These are phyloP conservation scores for Dynastes maya DNA, from an alignment of 2,888 invertebrate species.

Conservation along the genomic window DNA sequence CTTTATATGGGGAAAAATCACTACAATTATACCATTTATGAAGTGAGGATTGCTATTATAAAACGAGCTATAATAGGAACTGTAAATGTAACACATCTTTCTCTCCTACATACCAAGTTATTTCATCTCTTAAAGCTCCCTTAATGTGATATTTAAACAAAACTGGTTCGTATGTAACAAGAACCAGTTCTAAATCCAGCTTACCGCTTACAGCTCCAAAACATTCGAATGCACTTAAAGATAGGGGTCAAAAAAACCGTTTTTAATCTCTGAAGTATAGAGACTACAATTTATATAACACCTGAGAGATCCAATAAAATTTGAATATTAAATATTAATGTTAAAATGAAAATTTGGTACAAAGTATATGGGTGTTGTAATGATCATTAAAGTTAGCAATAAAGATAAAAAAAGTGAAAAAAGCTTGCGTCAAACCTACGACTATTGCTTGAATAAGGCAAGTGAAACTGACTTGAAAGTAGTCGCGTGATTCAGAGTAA, in stretches of 20 bases:
- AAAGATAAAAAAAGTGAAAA: neutral
- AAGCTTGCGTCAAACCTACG: neutral
- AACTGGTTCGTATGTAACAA: neutral
- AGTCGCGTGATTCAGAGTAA: neutral
- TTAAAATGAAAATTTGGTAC: too few species aligned
- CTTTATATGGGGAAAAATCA: too few species aligned
- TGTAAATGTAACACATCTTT: neutral
- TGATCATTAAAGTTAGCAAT: neutral
- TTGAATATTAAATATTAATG: too few species aligned
- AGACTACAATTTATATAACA: too few species aligned
- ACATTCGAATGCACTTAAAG: neutral
- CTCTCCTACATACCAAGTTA: too few species aligned
- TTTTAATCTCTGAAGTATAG: too few species aligned
- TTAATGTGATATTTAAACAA: neutral
- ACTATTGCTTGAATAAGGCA: neutral
- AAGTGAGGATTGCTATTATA: too few species aligned
- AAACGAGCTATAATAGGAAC: too few species aligned
- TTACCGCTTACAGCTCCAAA: neutral
- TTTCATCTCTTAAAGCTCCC: too few species aligned
- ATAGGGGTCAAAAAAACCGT: neutral
- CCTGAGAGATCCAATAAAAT: too few species aligned
- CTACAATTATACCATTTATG: too few species aligned
- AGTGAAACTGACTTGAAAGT: slow-evolving; percentile 20
- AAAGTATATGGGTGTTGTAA: too few species aligned
- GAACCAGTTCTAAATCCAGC: neutral